phyloP scores from a whole-genome alignment of 2,113 vertebrate species.

The Colius striatus region DNA sequence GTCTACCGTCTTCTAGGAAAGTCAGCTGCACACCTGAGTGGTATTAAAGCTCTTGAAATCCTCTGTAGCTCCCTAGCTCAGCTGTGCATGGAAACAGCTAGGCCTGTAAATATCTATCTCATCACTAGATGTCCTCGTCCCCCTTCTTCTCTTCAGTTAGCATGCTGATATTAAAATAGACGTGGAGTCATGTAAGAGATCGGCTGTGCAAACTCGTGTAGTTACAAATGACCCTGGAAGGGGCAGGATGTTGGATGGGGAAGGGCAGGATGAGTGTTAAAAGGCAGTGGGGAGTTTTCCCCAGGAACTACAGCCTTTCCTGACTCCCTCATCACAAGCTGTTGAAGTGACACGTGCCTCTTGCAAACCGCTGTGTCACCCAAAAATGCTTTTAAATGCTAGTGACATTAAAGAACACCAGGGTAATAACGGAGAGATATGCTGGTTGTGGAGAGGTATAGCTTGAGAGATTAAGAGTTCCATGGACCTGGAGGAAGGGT shows the following conservation, averaged over 20 bases:
- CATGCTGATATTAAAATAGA: neutral
- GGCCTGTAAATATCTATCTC: constrained; percentile 21
- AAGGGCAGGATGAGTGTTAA: neutral
- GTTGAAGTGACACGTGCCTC: neutral
- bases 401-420: neutral
- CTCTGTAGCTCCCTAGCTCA: neutral
- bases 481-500: neutral
- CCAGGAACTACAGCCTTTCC: neutral
- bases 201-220: neutral
- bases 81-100: neutral
- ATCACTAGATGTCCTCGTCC: constrained; percentile 70
- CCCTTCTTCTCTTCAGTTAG: constrained; percentile 6
- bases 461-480: neutral
- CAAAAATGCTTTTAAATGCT: neutral
- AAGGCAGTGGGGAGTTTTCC: neutral
- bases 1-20: no score
- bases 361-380: neutral
- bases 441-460: neutral
- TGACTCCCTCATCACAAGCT: neutral
- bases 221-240: neutral
- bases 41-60: neutral
- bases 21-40: neutral
- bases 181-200: neutral
- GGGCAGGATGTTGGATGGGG: no score
- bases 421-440: neutral